phyloP scores from a whole-genome alignment of 2,888 invertebrate species.

The Drosophila neoperkinsi region DNA sequence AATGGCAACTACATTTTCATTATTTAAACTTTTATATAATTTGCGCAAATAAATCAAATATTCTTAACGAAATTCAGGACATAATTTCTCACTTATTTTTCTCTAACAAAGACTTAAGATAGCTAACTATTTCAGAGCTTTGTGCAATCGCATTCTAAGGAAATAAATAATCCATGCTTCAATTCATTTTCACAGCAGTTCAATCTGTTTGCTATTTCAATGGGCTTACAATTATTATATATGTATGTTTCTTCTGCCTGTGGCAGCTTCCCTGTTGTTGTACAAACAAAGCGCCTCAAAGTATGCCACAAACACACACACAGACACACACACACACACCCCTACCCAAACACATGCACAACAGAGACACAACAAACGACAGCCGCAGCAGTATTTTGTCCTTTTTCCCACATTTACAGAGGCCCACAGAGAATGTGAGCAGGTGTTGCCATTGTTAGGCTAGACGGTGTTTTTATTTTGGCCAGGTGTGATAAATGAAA shows the following conservation, averaged over 20 bases:
- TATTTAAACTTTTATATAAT: neutral
- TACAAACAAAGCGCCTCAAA: conserved; percentile 27
- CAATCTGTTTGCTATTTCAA: conserved; percentile 21
- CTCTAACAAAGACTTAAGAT: neutral
- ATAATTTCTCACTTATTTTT: neutral
- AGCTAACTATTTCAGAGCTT: neutral
- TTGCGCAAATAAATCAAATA: neutral
- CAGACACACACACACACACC: neutral
- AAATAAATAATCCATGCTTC: conserved; percentile 6
- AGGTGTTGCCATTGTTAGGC: conserved; percentile 52
- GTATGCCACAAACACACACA: conserved; percentile 20
- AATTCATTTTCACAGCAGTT: conserved; percentile 2
- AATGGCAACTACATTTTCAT: neutral
- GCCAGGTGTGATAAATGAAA: conserved; percentile 20
- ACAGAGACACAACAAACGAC: conserved; percentile 9
- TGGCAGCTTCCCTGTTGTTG: conserved; percentile 14
- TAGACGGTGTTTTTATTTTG: conserved; percentile 18
- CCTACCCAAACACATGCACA: neutral
- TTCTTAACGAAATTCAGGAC: neutral
- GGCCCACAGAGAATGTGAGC: conserved; percentile 21
- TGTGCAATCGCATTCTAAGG: neutral
- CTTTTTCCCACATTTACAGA: conserved; percentile 17
- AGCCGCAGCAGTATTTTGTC: conserved; percentile 22
- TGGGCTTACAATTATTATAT: conserved; percentile 28
- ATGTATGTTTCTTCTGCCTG: conserved; percentile 10